phyloP scores from a whole-genome alignment of 2,797 vertebrate genomes.

The Dicrostonyx torquatus region DNA sequence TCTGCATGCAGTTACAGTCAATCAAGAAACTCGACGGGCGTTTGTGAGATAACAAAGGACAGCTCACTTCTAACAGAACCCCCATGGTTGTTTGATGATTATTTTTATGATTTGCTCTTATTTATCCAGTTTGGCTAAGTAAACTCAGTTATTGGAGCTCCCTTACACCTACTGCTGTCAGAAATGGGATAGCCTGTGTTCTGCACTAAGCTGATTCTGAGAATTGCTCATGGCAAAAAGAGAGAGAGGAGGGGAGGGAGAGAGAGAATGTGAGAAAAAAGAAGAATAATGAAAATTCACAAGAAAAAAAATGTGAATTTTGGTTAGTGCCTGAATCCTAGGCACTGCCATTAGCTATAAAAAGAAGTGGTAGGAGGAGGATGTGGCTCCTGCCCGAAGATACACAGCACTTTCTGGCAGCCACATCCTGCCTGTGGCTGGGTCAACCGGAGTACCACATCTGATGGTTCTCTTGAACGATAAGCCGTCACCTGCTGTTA shows the following conservation, averaged over 20 bases:
- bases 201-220: slow-evolving; percentile 21
- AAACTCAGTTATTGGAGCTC: not conserved
- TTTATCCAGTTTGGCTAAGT: not conserved
- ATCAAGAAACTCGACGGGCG: not conserved
- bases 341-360: slow-evolving; percentile 76
- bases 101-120: not conserved
- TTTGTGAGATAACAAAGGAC: slow-evolving; percentile 43
- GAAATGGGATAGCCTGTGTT: slow-evolving; percentile 14
- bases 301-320: slow-evolving; percentile 58
- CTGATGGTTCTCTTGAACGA: slow-evolving; percentile 56
- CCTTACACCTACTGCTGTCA: slow-evolving; percentile 2
- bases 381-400: slow-evolving; percentile 77
- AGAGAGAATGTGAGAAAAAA: not conserved
- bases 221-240: slow-evolving; percentile 1
- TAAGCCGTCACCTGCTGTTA: slow-evolving; percentile 25
- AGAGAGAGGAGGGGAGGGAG: no score
- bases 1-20: not conserved
- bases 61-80: not conserved
- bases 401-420: slow-evolving; percentile 55
- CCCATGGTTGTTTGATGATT: not conserved
- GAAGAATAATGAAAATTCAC: not conserved
- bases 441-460: slow-evolving; percentile 70
- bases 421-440: slow-evolving; percentile 77
- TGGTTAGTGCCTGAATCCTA: slow-evolving; percentile 62
- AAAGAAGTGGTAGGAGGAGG: slow-evolving; percentile 76